phyloP scores from a whole-genome alignment of 1,140 invertebrate species.

The Anadara kagoshimensis region DNA sequence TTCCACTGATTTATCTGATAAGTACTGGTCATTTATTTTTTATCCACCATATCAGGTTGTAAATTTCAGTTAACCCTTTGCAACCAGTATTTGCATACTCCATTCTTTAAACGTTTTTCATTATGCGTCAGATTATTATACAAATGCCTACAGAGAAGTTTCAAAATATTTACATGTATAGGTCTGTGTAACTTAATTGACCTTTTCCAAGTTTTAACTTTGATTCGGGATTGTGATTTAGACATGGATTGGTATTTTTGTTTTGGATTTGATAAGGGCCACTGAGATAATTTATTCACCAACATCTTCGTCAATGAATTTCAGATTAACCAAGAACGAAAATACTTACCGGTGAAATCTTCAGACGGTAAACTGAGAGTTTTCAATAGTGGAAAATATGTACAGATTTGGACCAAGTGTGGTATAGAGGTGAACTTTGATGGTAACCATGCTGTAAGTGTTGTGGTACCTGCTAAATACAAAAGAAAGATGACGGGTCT shows the following conservation, averaged over 20 bases:
- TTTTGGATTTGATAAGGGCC: too few species aligned
- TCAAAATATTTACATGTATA: too few species aligned
- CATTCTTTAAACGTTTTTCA: too few species aligned
- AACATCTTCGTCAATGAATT: too few species aligned
- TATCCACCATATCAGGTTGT: not conserved
- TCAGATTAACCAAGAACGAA: constrained; percentile 40
- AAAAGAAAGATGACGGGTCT: constrained; percentile 74
- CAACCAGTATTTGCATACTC: not conserved
- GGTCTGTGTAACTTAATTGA: too few species aligned
- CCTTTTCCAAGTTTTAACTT: too few species aligned
- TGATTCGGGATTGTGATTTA: too few species aligned
- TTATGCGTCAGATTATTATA: too few species aligned
- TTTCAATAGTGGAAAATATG: constrained; percentile 30
- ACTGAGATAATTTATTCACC: too few species aligned
- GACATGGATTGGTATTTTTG: too few species aligned
- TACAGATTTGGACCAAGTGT: constrained; percentile 41
- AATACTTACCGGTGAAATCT: constrained; percentile 37
- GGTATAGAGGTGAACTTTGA: constrained; percentile 85
- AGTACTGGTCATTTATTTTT: not conserved
- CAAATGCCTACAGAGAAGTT: too few species aligned
- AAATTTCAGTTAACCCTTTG: not conserved
- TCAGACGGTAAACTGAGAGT: constrained; percentile 29
- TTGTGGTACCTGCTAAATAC: constrained; percentile 85
- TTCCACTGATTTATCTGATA: not conserved
- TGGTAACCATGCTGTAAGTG: constrained; percentile 78